Evolutionary conservation across 2,888 invertebrate genomes (phyloP), one percentile per base, ranked within the genome.

Genomic region (Trilocha varians): DNA sequence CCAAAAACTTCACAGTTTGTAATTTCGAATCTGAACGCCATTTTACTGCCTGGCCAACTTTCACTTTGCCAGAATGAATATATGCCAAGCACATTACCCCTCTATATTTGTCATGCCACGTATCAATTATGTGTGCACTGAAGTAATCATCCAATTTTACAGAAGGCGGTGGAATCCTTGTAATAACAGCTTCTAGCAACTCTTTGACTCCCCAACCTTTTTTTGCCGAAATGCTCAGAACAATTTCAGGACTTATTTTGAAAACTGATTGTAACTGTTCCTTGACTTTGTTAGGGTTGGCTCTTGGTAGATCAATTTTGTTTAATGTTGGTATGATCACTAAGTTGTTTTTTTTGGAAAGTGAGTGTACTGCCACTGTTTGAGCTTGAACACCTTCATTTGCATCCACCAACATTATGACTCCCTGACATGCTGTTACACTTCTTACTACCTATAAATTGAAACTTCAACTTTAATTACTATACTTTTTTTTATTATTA

Each of bases 351-450:
- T 90, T 91, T 75, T 93, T 93, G 0, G 99, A 98, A 48, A 98
- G 77, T 69, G 95, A 93, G 78, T 96, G 98, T 62, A 99, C 99
- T 13, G 99, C 98, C 2, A 99, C 96, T 0, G 99, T 99, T 79
- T 99, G 99, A 0, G 99, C 98, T 84, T 98, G 97, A 2, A 98
- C 92, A 6, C 94, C 94, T 87, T 97, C 96, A 78, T 97, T 98
- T 1, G 99, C 97, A 84, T 99, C 99, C 0, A 99, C 96, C 39
- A 99, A 78, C 42, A 99, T 85, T 50, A 99, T 90, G 1, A 97
- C 98, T 8, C 98, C 98, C 87, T 98, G 96, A 66, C 97, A 98
- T 38, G 97, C 96, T 45, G 93, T 89, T 42, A 99, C 86, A 38
- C 98, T 98, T 42, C 98, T 87, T 1, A 94, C 91, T 50, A 92